Evolutionary conservation across 2,113 vertebrate species (phyloP).

Genomic region (Fregata magnificens): DNA sequence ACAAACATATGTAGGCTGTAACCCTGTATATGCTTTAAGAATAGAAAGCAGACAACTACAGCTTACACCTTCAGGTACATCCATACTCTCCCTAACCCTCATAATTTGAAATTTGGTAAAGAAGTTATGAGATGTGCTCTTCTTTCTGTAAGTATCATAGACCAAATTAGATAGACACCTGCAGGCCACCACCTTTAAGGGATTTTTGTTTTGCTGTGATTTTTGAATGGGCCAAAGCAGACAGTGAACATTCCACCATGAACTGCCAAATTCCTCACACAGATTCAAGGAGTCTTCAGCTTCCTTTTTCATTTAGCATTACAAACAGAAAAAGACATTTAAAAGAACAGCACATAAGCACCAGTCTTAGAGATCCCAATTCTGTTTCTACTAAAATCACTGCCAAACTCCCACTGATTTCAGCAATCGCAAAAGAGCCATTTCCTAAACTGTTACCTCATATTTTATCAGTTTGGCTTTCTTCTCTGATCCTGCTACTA

Average conservation of each 20-base stretch:
- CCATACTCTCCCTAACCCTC: constrained; percentile 63
- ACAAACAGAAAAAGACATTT: neutral
- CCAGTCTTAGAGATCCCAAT: neutral
- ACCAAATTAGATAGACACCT: neutral
- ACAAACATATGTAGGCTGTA: constrained; percentile 73
- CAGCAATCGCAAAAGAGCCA: neutral
- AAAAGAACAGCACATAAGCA: neutral
- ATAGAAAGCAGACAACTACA: constrained; percentile 71
- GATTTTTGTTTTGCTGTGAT: neutral
- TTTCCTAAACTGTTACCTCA: neutral
- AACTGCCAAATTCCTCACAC: neutral
- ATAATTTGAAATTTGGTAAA: neutral
- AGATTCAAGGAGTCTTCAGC: neutral
- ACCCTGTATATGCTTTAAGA: constrained; percentile 72
- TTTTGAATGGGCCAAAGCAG: neutral
- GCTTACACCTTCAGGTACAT: constrained; percentile 73
- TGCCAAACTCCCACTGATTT: neutral
- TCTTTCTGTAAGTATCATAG: neutral
- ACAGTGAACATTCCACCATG: neutral
- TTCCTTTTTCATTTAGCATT: neutral
- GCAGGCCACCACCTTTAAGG: neutral
- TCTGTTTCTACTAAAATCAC: neutral
- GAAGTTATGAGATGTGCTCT: constrained; percentile 73
- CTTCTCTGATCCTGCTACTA: constrained; percentile 5
- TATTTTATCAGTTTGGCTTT: neutral